Evolutionary conservation across 2,113 vertebrate genomes (phyloP), one percentile per base, ranked within the genome.

Genomic region (Noturus placidus): DNA sequence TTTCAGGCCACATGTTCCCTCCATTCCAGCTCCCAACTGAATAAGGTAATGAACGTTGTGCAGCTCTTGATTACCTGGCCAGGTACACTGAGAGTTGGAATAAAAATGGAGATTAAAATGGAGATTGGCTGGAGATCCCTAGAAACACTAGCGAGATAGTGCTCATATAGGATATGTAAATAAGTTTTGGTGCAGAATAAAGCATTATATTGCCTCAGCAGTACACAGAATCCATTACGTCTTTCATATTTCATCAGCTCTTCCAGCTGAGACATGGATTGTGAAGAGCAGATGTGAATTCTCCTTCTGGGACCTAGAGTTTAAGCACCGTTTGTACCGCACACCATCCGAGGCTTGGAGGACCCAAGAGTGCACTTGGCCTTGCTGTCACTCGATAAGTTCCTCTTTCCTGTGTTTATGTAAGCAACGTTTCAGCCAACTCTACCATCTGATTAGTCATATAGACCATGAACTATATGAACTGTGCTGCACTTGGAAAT

Each of bases 81-180:
- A 86, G 42, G 85, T 80, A 76, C 61, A 33, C 20, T 35, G 76
- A 78, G 74, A 86, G 85, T 61, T 27, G 76, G 59, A 86, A 86
- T 86, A 52, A 79, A 80, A 86, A 86, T 42, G 42, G 38, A 78
- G 42, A 63, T 80, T 80, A 86, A 86, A 86, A 87, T 87, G 63
- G 50, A 87, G 50, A 80, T 56, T 38, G 77, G 11, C 85, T 69
- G 30, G 42, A 19, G 22, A 67, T 87, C 63, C 61, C 77, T 63
- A 20, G 30, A 56, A 56, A 69, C 30, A 59, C 20, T 80, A 38
- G 59, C n/a, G 35, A 50, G 80, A 69, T 80, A 80, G 76, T 38
- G 27, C 8, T 17, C 15, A 14, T 56, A 38, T 30, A 54, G 57
- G n/a, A 17, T 56, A 84, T 83, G 82, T 65, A 52, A 56, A 85